Base-by-base conservation (phyloP, 2,113 vertebrate genomes). In the Ondatra zibethicus region DNA sequence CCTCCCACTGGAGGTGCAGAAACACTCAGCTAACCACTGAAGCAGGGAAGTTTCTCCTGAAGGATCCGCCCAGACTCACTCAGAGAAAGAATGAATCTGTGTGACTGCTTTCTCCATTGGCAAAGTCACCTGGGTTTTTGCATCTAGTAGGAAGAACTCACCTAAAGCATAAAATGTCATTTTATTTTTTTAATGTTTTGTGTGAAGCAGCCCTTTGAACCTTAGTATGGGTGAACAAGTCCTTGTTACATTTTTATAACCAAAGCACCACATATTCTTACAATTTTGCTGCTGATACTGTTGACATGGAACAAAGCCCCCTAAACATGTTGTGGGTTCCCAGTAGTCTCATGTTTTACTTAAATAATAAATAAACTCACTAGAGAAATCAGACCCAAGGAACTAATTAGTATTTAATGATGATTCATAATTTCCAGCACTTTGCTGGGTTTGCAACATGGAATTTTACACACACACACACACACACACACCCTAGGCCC, bases 171-270 rank as follows among this genome's bases (percentile, higher is more conserved):
- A 29, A 33, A 88, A 76, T 81, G 70, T 86, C 76, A 61, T 17
- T 80, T 55, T 93, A 89, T 95, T 93, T 95, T 95, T 81, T 0
- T 66, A 90, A 92, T 65, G 5, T 87, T 55, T 95, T 81, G 29
- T 50, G 9, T 72, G 52, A 78, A 87, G 82, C 87, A 90, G 70
- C 42, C n/a, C 70, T 90, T 50, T 55, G 65, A 91, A 33, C 65
- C 36, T 88, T 91, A 73, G 81, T 39, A 45, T 91, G n/a, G 58
- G 45, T 82, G 39, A 88, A 81, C 70, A 88, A 88, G 76, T 93
- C 47, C 42, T 70, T 63, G 5, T 23, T 39, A 21, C 33, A 66
- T 91, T 93, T 75, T 27, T 89, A 93, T 90, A 63, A 6, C 13
- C 89, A 13, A 50, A 6, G 88, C 61, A 2, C 50, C 29, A 65